Conservation (phyloP, 2,113 vertebrate genomes). For the Malurus melanocephalus region DNA sequence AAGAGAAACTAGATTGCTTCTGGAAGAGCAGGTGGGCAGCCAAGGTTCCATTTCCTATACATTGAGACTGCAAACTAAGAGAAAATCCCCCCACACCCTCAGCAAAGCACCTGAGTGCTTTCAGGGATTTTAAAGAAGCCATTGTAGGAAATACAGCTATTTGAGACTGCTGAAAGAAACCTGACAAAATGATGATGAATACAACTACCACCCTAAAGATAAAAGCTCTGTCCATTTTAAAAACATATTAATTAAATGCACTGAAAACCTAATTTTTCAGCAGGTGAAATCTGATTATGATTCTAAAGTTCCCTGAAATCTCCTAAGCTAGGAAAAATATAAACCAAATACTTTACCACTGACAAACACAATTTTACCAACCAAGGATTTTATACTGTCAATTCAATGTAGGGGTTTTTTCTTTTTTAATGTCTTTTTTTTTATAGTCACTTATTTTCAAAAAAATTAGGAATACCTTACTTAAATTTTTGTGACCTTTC, state of each 20-base stretch:
- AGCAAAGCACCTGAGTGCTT: neutral
- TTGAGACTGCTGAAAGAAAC: neutral
- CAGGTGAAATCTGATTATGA: neutral
- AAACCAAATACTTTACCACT: neutral
- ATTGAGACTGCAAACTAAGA: neutral
- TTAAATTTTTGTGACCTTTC: neutral
- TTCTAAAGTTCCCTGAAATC: neutral
- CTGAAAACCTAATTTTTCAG: neutral
- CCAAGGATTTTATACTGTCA: neutral
- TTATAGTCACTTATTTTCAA: neutral
- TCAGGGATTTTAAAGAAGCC: neutral
- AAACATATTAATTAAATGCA: neutral
- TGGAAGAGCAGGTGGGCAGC: neutral
- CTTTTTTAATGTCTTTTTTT: neutral
- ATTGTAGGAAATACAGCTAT: neutral
- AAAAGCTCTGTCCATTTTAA: neutral
- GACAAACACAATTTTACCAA: neutral
- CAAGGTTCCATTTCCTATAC: rapidly evolving
- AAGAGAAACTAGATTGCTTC: neutral
- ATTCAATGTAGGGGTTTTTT: neutral
- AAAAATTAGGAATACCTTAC: neutral
- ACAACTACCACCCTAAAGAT: neutral
- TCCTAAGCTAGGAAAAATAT: neutral
- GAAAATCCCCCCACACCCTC: rapidly evolving
- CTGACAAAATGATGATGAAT: neutral